Percentiles rank a stretch among this genome's conserved stretches.
Conservation (phyloP, 2,888 invertebrate genomes). For the Synanthedon myopaeformis region DNA sequence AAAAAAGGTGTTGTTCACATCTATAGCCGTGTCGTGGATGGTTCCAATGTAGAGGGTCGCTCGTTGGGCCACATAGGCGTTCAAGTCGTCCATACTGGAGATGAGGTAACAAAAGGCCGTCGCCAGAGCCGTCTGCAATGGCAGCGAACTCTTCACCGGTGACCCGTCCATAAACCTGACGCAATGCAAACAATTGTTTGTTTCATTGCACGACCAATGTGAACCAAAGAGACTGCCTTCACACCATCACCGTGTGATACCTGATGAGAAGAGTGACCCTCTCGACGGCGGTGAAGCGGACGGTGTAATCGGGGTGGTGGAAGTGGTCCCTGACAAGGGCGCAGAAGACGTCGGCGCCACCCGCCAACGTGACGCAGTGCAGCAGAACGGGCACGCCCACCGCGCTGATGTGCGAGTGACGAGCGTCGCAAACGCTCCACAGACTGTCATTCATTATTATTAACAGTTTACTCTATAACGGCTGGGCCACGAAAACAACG, state of each 20-base stretch:
- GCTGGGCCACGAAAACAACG: too few species aligned
- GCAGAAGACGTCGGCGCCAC: conserved; percentile 97
- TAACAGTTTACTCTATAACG: background rate
- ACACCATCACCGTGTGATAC: too few species aligned
- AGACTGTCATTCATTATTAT: conserved; percentile 69
- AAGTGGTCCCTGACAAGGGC: conserved; percentile 95
- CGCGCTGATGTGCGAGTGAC: conserved; percentile 94
- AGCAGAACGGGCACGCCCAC: conserved; percentile 92
- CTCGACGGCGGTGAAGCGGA: conserved; percentile 95
- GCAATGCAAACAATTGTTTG: background rate
- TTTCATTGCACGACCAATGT: too few species aligned
- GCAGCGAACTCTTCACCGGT: conserved; percentile 83
- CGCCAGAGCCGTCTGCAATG: conserved; percentile 92
- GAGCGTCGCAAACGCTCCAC: conserved; percentile 93
- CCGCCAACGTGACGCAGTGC: conserved; percentile 93
- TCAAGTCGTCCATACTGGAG: conserved; percentile 95
- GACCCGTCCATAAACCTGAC: conserved; percentile 89
- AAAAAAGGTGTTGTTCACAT: conserved; percentile 53
- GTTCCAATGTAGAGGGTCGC: conserved; percentile 93
- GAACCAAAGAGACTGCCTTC: too few species aligned
- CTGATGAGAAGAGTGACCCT: conserved; percentile 91
- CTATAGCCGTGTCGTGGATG: conserved; percentile 88
- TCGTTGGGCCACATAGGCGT: conserved; percentile 94
- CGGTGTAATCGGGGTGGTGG: conserved; percentile 88
- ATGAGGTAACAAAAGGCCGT: conserved; percentile 97